phyloP scores from a whole-genome alignment of 2,113 vertebrate genomes.

The Erinaceus europaeus region DNA sequence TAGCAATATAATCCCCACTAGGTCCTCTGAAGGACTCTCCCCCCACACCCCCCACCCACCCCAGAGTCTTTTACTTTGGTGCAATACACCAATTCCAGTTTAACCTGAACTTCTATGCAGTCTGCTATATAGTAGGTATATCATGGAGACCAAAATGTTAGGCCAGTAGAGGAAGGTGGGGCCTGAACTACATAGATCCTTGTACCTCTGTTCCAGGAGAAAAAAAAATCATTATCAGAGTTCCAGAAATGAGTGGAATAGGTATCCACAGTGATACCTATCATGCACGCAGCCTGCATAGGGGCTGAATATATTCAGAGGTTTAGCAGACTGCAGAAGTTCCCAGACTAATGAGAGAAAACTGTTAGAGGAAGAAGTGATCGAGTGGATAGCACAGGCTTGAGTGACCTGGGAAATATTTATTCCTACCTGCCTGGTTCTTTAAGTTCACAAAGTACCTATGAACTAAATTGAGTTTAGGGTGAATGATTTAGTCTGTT shows the following conservation, averaged over 20 bases:
- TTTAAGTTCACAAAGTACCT: background rate
- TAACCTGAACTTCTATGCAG: background rate
- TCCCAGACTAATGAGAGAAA: too few relatives aligned
- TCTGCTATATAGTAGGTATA: background rate
- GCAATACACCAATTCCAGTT: too few relatives aligned
- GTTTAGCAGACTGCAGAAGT: too few relatives aligned
- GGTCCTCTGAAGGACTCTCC: too few relatives aligned
- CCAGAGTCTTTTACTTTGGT: too few relatives aligned
- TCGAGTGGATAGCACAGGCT: background rate
- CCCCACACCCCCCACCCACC: too few relatives aligned
- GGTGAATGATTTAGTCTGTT: too few relatives aligned
- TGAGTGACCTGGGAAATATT: background rate
- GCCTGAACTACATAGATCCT: fast-evolving
- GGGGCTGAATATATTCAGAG: too few relatives aligned
- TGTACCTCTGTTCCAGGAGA: background rate
- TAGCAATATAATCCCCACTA: too few relatives aligned
- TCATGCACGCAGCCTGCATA: background rate
- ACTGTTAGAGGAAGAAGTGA: background rate
- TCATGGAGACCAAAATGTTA: background rate
- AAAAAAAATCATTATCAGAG: background rate
- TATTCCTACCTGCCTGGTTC: background rate
- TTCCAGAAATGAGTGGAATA: background rate
- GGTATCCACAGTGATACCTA: too few relatives aligned
- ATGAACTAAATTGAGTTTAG: background rate
- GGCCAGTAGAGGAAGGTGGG: background rate